Conservation (phyloP, 2,888 invertebrate species). For the Eugnorisma glareosa region DNA sequence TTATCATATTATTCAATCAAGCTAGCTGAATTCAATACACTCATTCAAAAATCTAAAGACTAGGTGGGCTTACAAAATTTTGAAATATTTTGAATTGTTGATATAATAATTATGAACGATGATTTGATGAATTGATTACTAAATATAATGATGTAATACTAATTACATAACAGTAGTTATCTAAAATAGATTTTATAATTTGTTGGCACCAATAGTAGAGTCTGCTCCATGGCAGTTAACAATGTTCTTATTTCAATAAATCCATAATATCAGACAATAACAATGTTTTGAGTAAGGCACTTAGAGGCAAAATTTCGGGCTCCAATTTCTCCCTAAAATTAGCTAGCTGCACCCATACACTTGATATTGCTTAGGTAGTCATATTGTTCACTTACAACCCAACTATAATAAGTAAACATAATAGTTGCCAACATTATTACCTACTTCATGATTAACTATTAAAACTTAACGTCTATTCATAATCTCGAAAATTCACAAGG, state of each 20-base stretch:
- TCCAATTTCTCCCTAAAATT: constrained; percentile 72
- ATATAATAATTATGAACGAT: constrained; percentile 69
- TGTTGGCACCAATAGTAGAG: constrained; percentile 75
- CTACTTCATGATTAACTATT: constrained; percentile 84
- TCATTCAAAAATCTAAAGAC: constrained; percentile 86
- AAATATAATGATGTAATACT: constrained; percentile 71
- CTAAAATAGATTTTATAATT: constrained; percentile 73
- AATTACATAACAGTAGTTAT: constrained; percentile 71
- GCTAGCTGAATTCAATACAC: constrained; percentile 82
- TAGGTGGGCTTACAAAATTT: constrained; percentile 89
- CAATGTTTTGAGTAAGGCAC: constrained; percentile 72
- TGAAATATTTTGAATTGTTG: constrained; percentile 74
- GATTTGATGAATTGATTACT: constrained; percentile 66
- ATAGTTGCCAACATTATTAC: constrained; percentile 85
- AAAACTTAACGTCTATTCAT: constrained; percentile 86
- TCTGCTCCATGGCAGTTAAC: constrained; percentile 45
- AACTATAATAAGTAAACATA: constrained; percentile 72
- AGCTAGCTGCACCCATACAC: constrained; percentile 81
- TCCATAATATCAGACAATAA: constrained; percentile 46
- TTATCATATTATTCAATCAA: constrained; percentile 80
- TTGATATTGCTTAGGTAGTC: constrained; percentile 73
- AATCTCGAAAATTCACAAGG: constrained; percentile 90
- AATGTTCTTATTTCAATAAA: constrained; percentile 41
- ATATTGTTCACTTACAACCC: constrained; percentile 75
- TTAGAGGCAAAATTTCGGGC: constrained; percentile 67